Evolutionary conservation across 2,888 invertebrate species (phyloP).

Genomic region (Brenthis daphne): DNA sequence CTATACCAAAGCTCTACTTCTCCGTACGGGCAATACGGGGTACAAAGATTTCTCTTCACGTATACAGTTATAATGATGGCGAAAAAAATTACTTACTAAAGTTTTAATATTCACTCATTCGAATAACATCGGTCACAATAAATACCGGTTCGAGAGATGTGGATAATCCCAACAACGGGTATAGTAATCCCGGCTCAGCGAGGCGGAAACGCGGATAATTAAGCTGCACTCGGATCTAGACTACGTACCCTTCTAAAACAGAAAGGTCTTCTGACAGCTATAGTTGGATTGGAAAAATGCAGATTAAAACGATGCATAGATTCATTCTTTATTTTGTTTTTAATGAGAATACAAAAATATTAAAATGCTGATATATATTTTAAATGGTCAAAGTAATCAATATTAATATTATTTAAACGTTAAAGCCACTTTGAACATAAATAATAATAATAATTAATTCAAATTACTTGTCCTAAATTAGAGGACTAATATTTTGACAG

Average conservation of each 20-base stretch:
- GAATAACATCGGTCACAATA: conserved; percentile 1
- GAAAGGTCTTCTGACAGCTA: conserved; percentile 5
- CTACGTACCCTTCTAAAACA: conserved; percentile 20
- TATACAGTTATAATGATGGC: too few relatives aligned
- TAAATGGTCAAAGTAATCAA: too few relatives aligned
- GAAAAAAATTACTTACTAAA: not conserved
- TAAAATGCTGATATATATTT: not conserved
- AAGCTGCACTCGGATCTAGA: conserved; percentile 17
- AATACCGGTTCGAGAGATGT: not conserved
- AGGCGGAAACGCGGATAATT: conserved; percentile 22
- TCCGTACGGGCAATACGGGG: too few relatives aligned
- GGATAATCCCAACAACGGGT: conserved; percentile 9
- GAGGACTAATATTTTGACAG: too few relatives aligned
- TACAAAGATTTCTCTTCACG: too few relatives aligned
- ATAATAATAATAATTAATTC: too few relatives aligned
- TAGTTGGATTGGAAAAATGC: conserved; percentile 10
- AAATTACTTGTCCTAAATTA: too few relatives aligned
- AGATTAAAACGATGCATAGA: conserved; percentile 11
- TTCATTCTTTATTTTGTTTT: conserved; percentile 1
- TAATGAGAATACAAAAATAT: not conserved
- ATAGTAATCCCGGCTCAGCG: conserved; percentile 21
- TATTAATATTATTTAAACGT: too few relatives aligned
- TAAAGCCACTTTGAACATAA: too few relatives aligned
- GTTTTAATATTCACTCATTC: not conserved
- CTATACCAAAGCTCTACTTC: too few relatives aligned